These are phyloP conservation scores for Orchesellides sinensis DNA, from an alignment of 2,888 invertebrate genomes.

Conservation along the genomic window DNA sequence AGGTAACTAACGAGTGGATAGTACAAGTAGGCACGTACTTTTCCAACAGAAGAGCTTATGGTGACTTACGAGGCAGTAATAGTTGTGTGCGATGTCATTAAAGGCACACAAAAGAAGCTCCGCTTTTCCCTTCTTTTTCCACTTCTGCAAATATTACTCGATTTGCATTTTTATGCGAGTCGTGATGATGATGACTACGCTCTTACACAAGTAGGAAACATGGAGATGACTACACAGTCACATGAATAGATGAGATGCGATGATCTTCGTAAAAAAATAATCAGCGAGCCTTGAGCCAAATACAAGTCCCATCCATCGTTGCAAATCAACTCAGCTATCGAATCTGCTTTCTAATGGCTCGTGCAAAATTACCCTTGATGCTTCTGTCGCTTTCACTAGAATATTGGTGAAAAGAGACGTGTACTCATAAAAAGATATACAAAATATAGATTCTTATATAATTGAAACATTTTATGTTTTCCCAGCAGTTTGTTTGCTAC, in stretches of 20 bases:
- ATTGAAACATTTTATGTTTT: background rate
- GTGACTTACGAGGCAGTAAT: conserved; percentile 62
- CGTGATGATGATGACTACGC: conserved; percentile 2
- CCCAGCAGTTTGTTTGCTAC: too few species aligned
- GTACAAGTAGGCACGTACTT: conserved; percentile 28
- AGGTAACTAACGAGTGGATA: conserved; percentile 31
- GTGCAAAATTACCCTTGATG: conserved; percentile 60
- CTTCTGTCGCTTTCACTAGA: conserved; percentile 14
- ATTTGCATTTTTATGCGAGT: conserved; percentile 64
- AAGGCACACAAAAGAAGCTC: conserved; percentile 29
- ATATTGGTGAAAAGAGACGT: conserved; percentile 9
- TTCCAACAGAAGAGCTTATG: conserved; percentile 28
- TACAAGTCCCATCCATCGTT: conserved; percentile 27
- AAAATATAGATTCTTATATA: background rate
- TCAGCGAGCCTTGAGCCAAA: background rate
- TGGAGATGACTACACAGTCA: background rate
- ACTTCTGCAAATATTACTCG: conserved; percentile 59
- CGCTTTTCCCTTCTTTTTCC: conserved; percentile 32
- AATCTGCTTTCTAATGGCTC: conserved; percentile 58
- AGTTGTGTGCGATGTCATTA: conserved; percentile 58
- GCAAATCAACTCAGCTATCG: conserved; percentile 53
- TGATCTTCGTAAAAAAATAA: background rate
- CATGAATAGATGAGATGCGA: too few species aligned
- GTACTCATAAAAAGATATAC: background rate
- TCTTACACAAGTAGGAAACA: background rate